phyloP scores from a whole-genome alignment of 2,797 vertebrate genomes.

The Hydrophis major region DNA sequence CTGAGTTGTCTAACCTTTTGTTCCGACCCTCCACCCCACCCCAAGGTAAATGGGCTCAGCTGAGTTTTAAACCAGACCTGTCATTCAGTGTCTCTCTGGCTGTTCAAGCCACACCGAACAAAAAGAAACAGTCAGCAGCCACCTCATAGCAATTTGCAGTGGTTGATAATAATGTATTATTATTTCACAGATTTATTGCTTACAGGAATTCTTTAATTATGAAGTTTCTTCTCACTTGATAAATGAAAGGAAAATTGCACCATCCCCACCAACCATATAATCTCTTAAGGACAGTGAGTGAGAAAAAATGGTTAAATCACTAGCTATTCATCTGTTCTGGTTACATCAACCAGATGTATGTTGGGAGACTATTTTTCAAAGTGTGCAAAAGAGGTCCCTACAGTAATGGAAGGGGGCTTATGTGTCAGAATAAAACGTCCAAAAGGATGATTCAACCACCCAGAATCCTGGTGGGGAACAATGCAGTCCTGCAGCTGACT shows the following conservation, averaged over 20 bases:
- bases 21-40: neutral
- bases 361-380: neutral
- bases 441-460: neutral
- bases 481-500: neutral
- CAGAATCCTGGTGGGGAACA: neutral
- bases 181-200: neutral
- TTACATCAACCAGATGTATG: constrained; percentile 64
- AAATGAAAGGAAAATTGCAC: neutral
- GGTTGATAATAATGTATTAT: neutral
- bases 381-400: neutral
- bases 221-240: neutral
- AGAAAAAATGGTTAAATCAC: constrained; percentile 74
- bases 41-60: neutral
- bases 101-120: neutral
- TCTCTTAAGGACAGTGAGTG: neutral
- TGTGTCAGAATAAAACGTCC: neutral
- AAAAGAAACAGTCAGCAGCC: neutral
- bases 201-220: neutral
- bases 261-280: neutral
- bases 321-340: constrained; percentile 68
- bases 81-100: neutral
- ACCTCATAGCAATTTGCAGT: neutral
- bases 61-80: neutral
- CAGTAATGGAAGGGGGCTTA: constrained; percentile 22
- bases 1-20: neutral